These are phyloP conservation scores for Chaetops frenatus DNA, from an alignment of 2,113 vertebrate genomes.

Conservation along the genomic window DNA sequence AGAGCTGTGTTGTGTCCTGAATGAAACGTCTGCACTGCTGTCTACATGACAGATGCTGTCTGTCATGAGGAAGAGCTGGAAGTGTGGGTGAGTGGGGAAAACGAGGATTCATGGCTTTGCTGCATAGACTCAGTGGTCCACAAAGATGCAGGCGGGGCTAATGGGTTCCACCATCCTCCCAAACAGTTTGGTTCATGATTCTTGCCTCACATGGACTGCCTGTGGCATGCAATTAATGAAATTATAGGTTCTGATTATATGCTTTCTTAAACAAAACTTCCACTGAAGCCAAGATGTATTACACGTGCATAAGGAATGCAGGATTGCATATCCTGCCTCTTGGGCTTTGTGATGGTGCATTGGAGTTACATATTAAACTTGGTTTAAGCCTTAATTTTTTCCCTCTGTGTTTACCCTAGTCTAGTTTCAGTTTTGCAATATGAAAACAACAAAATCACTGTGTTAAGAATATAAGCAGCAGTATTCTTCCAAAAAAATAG, in stretches of 20 bases:
- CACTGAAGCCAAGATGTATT: conserved; percentile 51
- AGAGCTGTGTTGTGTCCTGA: neutral
- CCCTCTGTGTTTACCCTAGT: conserved; percentile 33
- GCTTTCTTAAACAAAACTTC: conserved; percentile 58
- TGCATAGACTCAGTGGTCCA: neutral
- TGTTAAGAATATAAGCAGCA: conserved; percentile 2
- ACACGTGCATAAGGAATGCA: conserved; percentile 40
- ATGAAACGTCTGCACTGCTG: neutral
- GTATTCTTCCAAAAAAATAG: conserved; percentile 15
- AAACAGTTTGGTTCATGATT: conserved; percentile 11
- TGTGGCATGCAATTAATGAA: conserved; percentile 50
- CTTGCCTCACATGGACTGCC: conserved; percentile 36
- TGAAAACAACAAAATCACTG: conserved; percentile 37
- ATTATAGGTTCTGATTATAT: conserved; percentile 34
- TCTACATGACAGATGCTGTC: accelerated
- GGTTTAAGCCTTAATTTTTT: conserved; percentile 45
- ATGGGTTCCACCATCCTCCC: neutral
- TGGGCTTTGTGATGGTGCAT: conserved; percentile 37
- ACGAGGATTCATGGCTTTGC: neutral
- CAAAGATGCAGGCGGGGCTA: neutral
- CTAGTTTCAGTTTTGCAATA: conserved; percentile 60
- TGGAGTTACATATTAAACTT: conserved; percentile 34
- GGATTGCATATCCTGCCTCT: conserved; percentile 59
- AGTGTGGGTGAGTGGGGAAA: neutral
- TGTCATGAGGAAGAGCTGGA: neutral